Evolutionary conservation across 2,113 vertebrate genomes (phyloP), one percentile per base, ranked within the genome.

Genomic region (Clinocottus analis): DNA sequence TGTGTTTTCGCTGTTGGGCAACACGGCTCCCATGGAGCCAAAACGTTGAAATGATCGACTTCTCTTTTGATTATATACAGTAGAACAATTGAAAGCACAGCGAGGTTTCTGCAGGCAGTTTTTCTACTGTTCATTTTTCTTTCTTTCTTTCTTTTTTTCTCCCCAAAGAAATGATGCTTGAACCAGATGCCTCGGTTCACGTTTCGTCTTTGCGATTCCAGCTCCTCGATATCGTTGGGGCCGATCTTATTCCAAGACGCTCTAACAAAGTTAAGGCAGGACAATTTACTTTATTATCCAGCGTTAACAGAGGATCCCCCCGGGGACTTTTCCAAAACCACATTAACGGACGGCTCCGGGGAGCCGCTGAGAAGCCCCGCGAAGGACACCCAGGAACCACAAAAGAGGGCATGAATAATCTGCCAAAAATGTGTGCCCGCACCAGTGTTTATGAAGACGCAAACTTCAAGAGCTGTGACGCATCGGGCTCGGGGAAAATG

Each of bases 61-160:
- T 79, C 62, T 80, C 70, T 75, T 79, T 53, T 86, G 51, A 80
- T 87, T 81, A 75, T 64, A 80, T 76, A 75, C 79, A 77, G 60
- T 83, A 83, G 77, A 87, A 83, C 72, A 78, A 79, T 82, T 82
- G 78, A 75, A 86, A 89, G 64, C 82, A 81, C 55, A 77, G 59
- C 17, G 29, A 59, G 23, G 37, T 85, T 73, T 51, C 80, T 53
- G 72, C 81, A 71, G 81, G 81, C 78, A 17, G 8, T 62, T 9
- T 74, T 80, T 85, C 79, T 77, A 83, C 90, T 86, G 72, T 83
- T 85, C 55, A 81, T 80, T 90, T 89, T 70, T 84, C n/a, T n/a
- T n/a, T n/a, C n/a, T n/a, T n/a, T n/a, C n/a, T n/a, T n/a, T n/a
- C n/a, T n/a, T n/a, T n/a, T n/a, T n/a, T n/a, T n/a, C n/a, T n/a